Conservation (phyloP, 1,140 invertebrate genomes). For the Rhagoletis pomonella region DNA sequence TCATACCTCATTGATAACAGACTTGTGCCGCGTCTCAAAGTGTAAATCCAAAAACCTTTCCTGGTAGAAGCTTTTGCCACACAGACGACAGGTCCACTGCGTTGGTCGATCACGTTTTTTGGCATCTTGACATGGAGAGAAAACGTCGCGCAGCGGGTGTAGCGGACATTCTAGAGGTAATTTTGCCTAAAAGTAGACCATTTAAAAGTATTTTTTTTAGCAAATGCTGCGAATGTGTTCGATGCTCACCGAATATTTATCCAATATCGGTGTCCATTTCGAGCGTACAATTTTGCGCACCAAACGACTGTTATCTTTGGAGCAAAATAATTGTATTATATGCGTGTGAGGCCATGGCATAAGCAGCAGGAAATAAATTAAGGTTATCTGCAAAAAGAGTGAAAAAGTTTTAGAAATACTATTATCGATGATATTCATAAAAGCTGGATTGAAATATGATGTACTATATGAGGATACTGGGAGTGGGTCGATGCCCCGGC, state of each 20-base stretch:
- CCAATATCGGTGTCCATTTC: slow-evolving; percentile 92
- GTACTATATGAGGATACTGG: no score
- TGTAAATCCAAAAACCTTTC: slow-evolving; percentile 92
- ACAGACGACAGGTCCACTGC: slow-evolving; percentile 93
- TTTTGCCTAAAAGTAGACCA: slow-evolving; percentile 74
- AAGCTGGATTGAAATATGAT: no score
- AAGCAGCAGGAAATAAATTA: slow-evolving; percentile 85
- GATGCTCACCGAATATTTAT: slow-evolving; percentile 84
- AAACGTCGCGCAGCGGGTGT: slow-evolving; percentile 90
- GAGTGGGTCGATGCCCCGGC: no score
- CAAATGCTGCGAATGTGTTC: neutral
- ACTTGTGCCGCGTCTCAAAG: slow-evolving; percentile 92
- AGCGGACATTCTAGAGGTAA: slow-evolving; percentile 92
- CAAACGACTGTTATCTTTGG: slow-evolving; percentile 90
- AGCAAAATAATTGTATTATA: slow-evolving; percentile 89
- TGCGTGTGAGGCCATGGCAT: slow-evolving; percentile 91
- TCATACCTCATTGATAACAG: slow-evolving; percentile 87
- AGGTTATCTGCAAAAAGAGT: slow-evolving; percentile 61
- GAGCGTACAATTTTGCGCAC: slow-evolving; percentile 91
- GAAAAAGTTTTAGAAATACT: neutral
- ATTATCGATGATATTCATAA: no score
- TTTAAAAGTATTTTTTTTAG: neutral
- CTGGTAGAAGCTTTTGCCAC: slow-evolving; percentile 93
- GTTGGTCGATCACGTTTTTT: slow-evolving; percentile 88
- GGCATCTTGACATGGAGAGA: slow-evolving; percentile 86